These are phyloP conservation scores for Pygmarrhopalites habei DNA, from an alignment of 1,140 invertebrate species.

Conservation along the genomic window DNA sequence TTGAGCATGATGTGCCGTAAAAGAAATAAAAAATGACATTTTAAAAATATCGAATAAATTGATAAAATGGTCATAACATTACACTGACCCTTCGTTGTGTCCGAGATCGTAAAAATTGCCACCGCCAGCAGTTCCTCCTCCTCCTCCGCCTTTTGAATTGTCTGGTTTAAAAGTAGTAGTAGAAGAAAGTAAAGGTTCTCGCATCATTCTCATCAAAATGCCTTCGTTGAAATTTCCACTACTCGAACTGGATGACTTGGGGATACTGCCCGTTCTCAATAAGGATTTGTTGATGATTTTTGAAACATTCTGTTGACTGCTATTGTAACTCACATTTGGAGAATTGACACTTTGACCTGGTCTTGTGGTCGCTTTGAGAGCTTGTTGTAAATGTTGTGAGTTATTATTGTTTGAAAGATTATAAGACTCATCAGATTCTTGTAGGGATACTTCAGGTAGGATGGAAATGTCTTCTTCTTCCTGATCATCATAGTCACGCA, in stretches of 20 bases:
- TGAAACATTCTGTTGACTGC: background rate
- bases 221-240: constrained; percentile 24
- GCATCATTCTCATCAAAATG: constrained; percentile 37
- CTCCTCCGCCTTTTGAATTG: background rate
- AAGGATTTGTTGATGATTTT: background rate
- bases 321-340: background rate
- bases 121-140: background rate
- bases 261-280: background rate
- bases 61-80: background rate
- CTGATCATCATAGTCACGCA: constrained; percentile 28
- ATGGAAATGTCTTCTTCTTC: constrained; percentile 30
- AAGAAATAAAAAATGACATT: too few relatives aligned
- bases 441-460: constrained; percentile 34
- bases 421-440: constrained; percentile 32
- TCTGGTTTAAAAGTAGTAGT: background rate
- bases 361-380: background rate
- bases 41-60: too few relatives aligned
- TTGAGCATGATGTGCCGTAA: too few relatives aligned
- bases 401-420: constrained; percentile 20
- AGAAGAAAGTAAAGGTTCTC: constrained; percentile 30
- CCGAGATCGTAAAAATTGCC: constrained; percentile 15
- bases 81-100: constrained; percentile 21
- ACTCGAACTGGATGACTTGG: background rate
- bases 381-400: constrained; percentile 13
- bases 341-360: background rate